Percentiles rank a stretch among this genome's conserved stretches.
phyloP scores from a whole-genome alignment of 2,797 vertebrate genomes.

The Xerus rutilus region DNA sequence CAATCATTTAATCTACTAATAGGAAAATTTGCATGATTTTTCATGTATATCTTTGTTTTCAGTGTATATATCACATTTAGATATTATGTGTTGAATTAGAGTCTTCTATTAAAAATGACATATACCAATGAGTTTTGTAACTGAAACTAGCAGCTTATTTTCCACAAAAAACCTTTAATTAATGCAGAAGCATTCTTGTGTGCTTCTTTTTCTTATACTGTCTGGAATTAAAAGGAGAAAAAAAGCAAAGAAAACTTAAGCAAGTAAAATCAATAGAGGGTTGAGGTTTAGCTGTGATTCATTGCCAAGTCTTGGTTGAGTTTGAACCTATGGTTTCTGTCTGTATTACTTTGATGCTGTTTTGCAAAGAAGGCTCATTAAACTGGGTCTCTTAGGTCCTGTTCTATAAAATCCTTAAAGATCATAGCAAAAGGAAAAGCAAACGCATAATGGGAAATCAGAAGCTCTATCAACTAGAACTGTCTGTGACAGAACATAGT shows the following conservation, averaged over 20 bases:
- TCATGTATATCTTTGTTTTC: not conserved
- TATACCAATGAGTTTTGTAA: not conserved
- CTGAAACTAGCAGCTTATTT: not conserved
- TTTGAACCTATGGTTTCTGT: not conserved
- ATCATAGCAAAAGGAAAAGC: not conserved
- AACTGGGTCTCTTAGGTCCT: not conserved
- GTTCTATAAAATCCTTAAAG: not conserved
- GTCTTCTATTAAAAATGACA: not conserved
- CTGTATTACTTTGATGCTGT: not conserved
- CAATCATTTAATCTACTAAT: not conserved
- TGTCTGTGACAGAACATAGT: not conserved
- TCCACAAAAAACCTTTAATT: not conserved
- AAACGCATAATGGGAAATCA: slow-evolving; percentile 1
- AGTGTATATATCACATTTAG: not conserved
- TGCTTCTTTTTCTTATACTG: not conserved
- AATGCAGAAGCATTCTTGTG: not conserved
- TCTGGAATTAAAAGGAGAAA: not conserved
- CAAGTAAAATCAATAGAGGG: not conserved
- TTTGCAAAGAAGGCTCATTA: not conserved
- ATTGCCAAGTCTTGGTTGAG: not conserved
- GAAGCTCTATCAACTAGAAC: slow-evolving; percentile 58
- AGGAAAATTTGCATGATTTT: not conserved
- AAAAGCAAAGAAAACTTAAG: not conserved
- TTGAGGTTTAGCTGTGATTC: not conserved
- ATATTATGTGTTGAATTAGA: not conserved